Evolutionary conservation across 2,888 invertebrate species (phyloP), one percentile per base, ranked within the genome.

Genomic region (Rhabditoides inermis): DNA sequence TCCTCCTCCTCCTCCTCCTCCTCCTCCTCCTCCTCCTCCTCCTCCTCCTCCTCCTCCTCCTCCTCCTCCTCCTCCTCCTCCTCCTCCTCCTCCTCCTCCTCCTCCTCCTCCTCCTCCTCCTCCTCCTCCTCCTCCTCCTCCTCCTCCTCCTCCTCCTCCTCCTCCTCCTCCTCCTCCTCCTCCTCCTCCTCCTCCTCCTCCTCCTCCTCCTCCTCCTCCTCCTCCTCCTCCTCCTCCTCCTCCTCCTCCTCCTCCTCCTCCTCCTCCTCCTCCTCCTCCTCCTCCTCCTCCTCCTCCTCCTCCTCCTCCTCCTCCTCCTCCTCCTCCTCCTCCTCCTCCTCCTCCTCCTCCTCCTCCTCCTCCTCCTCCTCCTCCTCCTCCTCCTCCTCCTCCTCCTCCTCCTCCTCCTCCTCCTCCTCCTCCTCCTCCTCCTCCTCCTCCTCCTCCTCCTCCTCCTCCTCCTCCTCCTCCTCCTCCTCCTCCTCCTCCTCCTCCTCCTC

Each of bases 11-110:
- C 58, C 27, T 60, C 55, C n/a, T 54, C 53, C 37, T 64, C 64
- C 36, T 67, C 63, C 18, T 53, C 55, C n/a, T 61, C 42, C 20
- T 67, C 67, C 7, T 55, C 52, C 45, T 65, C 61, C 18, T 52
- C 45, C 48, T 61, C 60, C 30, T n/a, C 40, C 7, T 39, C 18
- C 22, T 39, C 15, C 40, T 60, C 57, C 44, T 62, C 58, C 27
- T 60, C 55, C n/a, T 54, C 53, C 37, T 64, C 64, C 36, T 67
- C 63, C 18, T 53, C 55, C n/a, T 61, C 42, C 20, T 67, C 67
- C 7, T 55, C 52, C 45, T 65, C 61, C 18, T 52, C 45, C 48
- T 61, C 60, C 30, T n/a, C 40, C 7, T 39, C 18, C 22, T 39
- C 15, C 40, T 60, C 57, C 44, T 62, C 58, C 27, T 60, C 55